A percentile compares a stretch with the other conserved stretches of the same genome.
Conservation (phyloP, 2,888 invertebrate species). For the Syrista parreyssii region DNA sequence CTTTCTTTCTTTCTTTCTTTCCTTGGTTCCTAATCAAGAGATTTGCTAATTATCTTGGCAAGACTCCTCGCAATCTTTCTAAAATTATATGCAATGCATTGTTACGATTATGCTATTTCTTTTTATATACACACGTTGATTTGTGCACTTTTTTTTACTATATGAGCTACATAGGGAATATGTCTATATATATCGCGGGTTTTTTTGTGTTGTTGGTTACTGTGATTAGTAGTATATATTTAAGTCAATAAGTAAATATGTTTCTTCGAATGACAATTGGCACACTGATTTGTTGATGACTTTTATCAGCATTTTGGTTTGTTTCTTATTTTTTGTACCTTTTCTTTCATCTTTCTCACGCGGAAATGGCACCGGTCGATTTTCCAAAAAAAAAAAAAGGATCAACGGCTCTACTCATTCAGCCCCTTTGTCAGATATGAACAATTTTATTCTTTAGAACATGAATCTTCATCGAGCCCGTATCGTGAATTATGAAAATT, state of each 20-base stretch:
- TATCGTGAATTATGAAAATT: background rate
- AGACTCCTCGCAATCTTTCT: background rate
- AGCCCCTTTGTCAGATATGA: background rate
- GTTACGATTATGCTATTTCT: constrained; percentile 8
- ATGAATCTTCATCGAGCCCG: background rate
- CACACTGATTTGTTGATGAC: background rate
- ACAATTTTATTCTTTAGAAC: background rate
- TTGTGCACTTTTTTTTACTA: constrained; percentile 1
- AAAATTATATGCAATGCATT: background rate
- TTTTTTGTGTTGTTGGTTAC: background rate
- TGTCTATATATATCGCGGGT: background rate
- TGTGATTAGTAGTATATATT: background rate
- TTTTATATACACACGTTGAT: constrained; percentile 21
- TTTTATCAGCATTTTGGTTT: background rate
- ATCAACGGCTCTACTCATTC: background rate
- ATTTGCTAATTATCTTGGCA: background rate
- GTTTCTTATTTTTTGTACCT: background rate
- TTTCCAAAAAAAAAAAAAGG: constrained; percentile 4
- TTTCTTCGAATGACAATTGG: background rate
- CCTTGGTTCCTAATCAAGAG: background rate
- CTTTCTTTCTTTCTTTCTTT: background rate
- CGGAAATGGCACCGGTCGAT: constrained; percentile 12
- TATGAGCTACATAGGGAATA: background rate
- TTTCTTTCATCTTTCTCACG: background rate
- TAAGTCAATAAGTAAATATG: background rate